These are phyloP conservation scores for Macropis europaea DNA, from an alignment of 2,888 invertebrate genomes.

Conservation along the genomic window DNA sequence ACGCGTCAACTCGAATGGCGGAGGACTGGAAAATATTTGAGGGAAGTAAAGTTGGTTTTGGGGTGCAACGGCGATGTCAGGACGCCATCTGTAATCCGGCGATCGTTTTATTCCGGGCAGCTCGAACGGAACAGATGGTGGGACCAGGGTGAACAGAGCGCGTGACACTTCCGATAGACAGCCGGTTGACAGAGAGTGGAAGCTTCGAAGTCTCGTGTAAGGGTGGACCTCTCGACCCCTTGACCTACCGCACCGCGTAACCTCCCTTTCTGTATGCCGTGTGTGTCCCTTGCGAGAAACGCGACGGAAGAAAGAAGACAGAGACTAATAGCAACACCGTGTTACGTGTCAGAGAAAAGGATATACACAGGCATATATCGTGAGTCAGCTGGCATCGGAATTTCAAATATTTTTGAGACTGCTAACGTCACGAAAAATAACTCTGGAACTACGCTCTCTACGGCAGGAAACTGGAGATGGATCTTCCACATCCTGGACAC, in stretches of 20 bases:
- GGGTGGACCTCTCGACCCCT: constrained; percentile 56
- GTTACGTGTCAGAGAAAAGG: not conserved
- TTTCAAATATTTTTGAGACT: too few relatives aligned
- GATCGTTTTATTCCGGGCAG: constrained; percentile 27
- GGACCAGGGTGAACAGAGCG: not conserved
- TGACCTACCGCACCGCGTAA: constrained; percentile 62
- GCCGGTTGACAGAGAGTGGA: constrained; percentile 26
- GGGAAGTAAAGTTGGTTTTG: too few relatives aligned
- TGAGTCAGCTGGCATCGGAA: too few relatives aligned
- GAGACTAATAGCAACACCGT: constrained; percentile 12
- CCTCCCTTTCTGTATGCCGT: constrained; percentile 22
- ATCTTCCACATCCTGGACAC: too few relatives aligned
- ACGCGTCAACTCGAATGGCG: too few relatives aligned
- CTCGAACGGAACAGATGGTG: constrained; percentile 9
- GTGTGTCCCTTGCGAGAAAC: constrained; percentile 14
- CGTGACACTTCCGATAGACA: constrained; percentile 21
- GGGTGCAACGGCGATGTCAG: too few relatives aligned
- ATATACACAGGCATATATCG: not conserved
- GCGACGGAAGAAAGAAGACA: not conserved
- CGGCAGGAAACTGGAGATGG: too few relatives aligned
- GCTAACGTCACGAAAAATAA: too few relatives aligned
- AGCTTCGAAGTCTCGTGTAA: constrained; percentile 78
- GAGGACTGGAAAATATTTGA: too few relatives aligned
- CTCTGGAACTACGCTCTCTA: too few relatives aligned
- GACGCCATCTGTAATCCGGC: too few relatives aligned